phyloP scores from a whole-genome alignment of 2,888 invertebrate genomes.

The Hofmannophila pseudospretella region DNA sequence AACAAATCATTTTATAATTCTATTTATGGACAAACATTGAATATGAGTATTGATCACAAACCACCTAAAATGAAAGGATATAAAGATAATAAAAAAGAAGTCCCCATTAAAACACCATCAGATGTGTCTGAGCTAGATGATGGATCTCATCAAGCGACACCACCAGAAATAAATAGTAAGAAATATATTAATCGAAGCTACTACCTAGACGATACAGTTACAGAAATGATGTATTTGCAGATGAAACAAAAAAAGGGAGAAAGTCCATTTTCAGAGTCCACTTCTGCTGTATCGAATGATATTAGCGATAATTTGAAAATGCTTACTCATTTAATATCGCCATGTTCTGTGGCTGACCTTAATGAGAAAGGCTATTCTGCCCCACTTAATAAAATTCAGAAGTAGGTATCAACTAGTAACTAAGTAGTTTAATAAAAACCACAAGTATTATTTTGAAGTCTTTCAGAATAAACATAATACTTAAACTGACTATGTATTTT shows the following conservation, averaged over 20 bases:
- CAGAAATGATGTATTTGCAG: slow-evolving; percentile 49
- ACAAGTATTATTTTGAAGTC: no score
- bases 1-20: slow-evolving; percentile 70
- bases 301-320: slow-evolving; percentile 29
- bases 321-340: slow-evolving; percentile 26
- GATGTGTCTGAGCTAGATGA: not conserved
- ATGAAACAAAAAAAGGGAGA: slow-evolving; percentile 30
- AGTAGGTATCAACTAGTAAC: not conserved
- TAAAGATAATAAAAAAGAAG: slow-evolving; percentile 26
- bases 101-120: not conserved
- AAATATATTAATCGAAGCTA: slow-evolving; percentile 49
- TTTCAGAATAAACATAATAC: not conserved
- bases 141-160: not conserved
- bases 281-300: slow-evolving; percentile 39
- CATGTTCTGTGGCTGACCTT: slow-evolving; percentile 23
- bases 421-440: no score
- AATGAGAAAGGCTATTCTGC: slow-evolving; percentile 3
- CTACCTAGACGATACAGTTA: slow-evolving; percentile 53
- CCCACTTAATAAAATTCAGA: not conserved
- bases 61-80: slow-evolving; percentile 8
- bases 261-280: slow-evolving; percentile 27
- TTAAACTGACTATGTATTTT: not conserved
- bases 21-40: slow-evolving; percentile 49
- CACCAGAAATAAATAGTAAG: slow-evolving; percentile 23
- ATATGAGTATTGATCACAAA: slow-evolving; percentile 23